These are phyloP conservation scores for Indicator maculatus DNA, from an alignment of 2,113 vertebrate species.

Conservation along the genomic window DNA sequence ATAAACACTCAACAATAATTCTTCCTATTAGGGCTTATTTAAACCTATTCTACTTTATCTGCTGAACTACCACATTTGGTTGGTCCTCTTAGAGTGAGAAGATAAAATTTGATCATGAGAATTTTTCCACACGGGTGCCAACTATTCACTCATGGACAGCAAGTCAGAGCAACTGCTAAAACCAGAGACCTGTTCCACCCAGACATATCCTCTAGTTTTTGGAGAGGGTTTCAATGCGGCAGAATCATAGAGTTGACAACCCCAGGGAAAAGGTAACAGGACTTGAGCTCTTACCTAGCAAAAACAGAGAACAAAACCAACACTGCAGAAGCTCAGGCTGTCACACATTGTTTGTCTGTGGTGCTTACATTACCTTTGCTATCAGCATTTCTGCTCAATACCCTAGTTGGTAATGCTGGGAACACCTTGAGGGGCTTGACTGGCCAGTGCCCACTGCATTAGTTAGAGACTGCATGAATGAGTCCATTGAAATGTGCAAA, in stretches of 20 bases:
- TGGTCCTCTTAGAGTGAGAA: not conserved
- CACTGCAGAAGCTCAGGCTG: conserved; percentile 28
- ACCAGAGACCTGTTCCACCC: not conserved
- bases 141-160: not conserved
- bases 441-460: not conserved
- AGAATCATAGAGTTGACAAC: not conserved
- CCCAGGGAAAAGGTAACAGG: not conserved
- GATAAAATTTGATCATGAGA: not conserved
- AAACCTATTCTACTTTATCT: not conserved
- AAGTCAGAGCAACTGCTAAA: not conserved
- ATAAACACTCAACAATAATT: conserved; percentile 47
- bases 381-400: not conserved
- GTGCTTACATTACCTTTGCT: not conserved
- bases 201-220: not conserved
- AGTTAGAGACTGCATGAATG: rapidly evolving
- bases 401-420: not conserved
- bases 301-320: conserved; percentile 17
- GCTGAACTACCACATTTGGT: not conserved
- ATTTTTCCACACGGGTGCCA: not conserved
- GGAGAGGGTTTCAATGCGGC: not conserved
- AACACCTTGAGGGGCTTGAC: not conserved
- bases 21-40: not conserved
- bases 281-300: not conserved
- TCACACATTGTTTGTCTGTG: not conserved
- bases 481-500: not conserved